These are phyloP conservation scores for Mycteria americana DNA, from an alignment of 2,797 vertebrate species.

Conservation along the genomic window DNA sequence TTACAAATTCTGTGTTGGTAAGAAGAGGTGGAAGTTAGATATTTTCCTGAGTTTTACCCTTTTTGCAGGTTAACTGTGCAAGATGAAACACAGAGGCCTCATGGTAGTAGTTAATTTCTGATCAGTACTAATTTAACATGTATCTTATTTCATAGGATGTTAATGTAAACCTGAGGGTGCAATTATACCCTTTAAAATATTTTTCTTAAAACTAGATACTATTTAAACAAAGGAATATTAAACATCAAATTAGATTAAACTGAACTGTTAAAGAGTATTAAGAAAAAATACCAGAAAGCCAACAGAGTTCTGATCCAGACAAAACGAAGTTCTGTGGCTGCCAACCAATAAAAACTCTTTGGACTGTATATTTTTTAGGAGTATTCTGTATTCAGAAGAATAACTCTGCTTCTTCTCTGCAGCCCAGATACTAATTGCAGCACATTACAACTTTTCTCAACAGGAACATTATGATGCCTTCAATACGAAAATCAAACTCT, in stretches of 20 bases:
- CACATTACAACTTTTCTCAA: background rate
- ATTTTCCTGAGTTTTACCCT: background rate
- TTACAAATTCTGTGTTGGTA: background rate
- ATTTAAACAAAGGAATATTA: conserved; percentile 33
- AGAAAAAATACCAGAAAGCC: background rate
- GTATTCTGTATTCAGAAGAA: background rate
- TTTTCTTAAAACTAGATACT: conserved; percentile 50
- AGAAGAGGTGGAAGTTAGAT: background rate
- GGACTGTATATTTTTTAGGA: background rate
- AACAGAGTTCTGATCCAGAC: background rate
- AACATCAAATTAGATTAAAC: conserved; percentile 40
- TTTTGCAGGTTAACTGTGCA: background rate
- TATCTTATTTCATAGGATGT: conserved; percentile 43
- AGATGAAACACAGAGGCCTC: background rate
- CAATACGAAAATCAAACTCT: background rate
- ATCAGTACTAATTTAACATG: conserved; percentile 32
- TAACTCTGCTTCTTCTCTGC: background rate
- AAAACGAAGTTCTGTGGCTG: background rate
- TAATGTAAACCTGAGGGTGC: conserved; percentile 20
- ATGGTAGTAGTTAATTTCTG: conserved; percentile 16
- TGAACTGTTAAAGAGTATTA: background rate
- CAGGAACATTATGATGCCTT: background rate
- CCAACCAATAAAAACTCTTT: conserved; percentile 39
- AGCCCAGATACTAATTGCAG: background rate
- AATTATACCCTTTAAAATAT: conserved; percentile 46